Evolutionary conservation across 2,113 vertebrate genomes (phyloP).

Genomic region (Poecilia latipinna): DNA sequence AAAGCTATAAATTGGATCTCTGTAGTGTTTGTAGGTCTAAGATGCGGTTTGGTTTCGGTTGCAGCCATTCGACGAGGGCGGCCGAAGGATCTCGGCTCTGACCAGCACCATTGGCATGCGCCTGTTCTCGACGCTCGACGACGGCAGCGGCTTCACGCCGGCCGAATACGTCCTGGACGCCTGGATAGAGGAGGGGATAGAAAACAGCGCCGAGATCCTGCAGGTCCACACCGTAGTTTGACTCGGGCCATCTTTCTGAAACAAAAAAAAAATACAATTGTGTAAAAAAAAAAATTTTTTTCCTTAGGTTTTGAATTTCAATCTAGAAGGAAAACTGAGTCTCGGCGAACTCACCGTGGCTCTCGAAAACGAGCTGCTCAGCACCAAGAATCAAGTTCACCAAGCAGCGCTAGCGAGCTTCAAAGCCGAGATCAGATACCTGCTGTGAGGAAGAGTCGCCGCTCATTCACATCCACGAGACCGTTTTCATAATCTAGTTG

Average conservation of each 20-base stretch:
- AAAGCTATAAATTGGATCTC: background rate
- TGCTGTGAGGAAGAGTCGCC: conserved; percentile 87
- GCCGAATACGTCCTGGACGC: conserved; percentile 87
- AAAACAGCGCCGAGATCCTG: conserved; percentile 91
- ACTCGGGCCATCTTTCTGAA: background rate
- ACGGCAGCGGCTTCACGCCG: conserved; percentile 87
- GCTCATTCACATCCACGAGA: background rate
- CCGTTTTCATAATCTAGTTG: background rate
- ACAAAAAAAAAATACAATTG: too few relatives aligned
- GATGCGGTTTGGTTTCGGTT: background rate
- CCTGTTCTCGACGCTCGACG: conserved; percentile 92
- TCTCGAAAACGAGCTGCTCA: conserved; percentile 91
- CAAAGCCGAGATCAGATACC: conserved; percentile 90
- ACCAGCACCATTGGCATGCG: conserved; percentile 83
- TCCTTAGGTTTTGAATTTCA: conserved; percentile 90
- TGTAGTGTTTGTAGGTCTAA: background rate
- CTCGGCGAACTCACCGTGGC: conserved; percentile 88
- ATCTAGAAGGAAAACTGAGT: conserved; percentile 88
- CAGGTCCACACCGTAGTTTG: conserved; percentile 78
- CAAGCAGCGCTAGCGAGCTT: conserved; percentile 92
- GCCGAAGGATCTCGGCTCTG: conserved; percentile 85
- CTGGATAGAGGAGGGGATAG: conserved; percentile 92
- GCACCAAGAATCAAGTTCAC: conserved; percentile 89
- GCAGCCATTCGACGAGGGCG: conserved; percentile 92
- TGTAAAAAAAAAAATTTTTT: background rate